A percentile compares a stretch with the other conserved stretches of the same genome.
phyloP scores from a whole-genome alignment of 2,888 invertebrate genomes.

The Stomorhina lunata region DNA sequence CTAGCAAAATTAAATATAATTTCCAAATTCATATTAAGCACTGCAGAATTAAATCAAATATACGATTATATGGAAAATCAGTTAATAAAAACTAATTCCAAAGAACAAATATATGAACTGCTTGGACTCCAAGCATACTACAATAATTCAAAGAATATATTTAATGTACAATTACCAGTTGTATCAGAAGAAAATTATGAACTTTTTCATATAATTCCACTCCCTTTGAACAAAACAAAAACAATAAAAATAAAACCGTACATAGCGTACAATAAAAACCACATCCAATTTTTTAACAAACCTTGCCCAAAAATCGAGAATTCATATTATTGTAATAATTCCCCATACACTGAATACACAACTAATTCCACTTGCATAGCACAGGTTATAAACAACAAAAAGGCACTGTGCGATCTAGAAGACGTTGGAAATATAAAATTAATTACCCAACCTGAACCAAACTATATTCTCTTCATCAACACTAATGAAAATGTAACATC shows the following conservation, averaged over 20 bases:
- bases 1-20: slow-evolving; percentile 60
- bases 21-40: slow-evolving; percentile 51
- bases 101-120: slow-evolving; percentile 46
- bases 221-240: slow-evolving; percentile 51
- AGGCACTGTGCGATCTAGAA: background rate
- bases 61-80: slow-evolving; percentile 26
- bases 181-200: slow-evolving; percentile 36
- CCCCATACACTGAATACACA: background rate
- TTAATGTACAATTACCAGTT: slow-evolving; percentile 51
- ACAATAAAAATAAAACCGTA: slow-evolving; percentile 41
- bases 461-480: background rate
- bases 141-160: slow-evolving; percentile 54
- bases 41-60: slow-evolving; percentile 34
- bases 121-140: slow-evolving; percentile 50
- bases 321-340: slow-evolving; percentile 27
- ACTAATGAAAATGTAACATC: background rate
- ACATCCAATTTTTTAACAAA: slow-evolving; percentile 34
- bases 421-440: background rate
- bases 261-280: too few relatives aligned
- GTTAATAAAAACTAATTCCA: slow-evolving; percentile 25
- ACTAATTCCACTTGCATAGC: slow-evolving; percentile 8
- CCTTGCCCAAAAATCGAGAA: slow-evolving; percentile 36
- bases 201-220: slow-evolving; percentile 44
- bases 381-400: slow-evolving; percentile 6
- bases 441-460: background rate